Percentiles rank a stretch among this genome's conserved stretches.
Evolutionary conservation across 2,888 invertebrate genomes (phyloP).

Genomic region (Nymphalis c-album): DNA sequence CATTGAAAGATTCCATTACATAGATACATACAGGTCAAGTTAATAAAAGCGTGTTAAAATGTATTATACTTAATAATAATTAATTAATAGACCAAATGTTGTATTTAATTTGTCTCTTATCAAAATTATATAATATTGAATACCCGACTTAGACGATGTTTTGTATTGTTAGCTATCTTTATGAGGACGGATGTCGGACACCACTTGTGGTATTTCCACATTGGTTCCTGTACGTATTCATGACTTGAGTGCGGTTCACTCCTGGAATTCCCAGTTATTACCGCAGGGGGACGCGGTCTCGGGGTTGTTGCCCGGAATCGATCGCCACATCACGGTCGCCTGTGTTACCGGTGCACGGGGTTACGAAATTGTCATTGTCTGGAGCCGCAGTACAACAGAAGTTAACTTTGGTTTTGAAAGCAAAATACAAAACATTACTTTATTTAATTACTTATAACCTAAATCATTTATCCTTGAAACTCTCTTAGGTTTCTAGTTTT

Average conservation of each 20-base stretch:
- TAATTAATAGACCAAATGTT: background rate
- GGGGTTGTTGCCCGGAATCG: constrained; percentile 79
- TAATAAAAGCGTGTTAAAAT: too few species aligned
- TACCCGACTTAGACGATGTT: background rate
- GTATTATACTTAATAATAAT: too few species aligned
- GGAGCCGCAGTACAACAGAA: constrained; percentile 49
- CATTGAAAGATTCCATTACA: too few species aligned
- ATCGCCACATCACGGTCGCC: constrained; percentile 63
- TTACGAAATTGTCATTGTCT: constrained; percentile 63
- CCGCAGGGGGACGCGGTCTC: constrained; percentile 65
- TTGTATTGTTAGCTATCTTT: constrained; percentile 36
- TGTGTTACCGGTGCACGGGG: constrained; percentile 69
- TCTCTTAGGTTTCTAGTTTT: background rate
- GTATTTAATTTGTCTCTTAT: background rate
- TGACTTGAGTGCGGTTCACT: constrained; percentile 53
- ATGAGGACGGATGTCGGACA: constrained; percentile 61
- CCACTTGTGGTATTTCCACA: constrained; percentile 67
- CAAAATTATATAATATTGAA: background rate
- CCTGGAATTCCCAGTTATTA: constrained; percentile 78
- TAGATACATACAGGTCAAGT: too few species aligned
- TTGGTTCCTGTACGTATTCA: constrained; percentile 51
- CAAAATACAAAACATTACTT: background rate
- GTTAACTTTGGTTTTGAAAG: background rate
- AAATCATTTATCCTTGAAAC: background rate
- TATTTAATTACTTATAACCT: background rate